Evolutionary conservation across 2,113 vertebrate genomes (phyloP).

Genomic region (Tragulus kanchil): DNA sequence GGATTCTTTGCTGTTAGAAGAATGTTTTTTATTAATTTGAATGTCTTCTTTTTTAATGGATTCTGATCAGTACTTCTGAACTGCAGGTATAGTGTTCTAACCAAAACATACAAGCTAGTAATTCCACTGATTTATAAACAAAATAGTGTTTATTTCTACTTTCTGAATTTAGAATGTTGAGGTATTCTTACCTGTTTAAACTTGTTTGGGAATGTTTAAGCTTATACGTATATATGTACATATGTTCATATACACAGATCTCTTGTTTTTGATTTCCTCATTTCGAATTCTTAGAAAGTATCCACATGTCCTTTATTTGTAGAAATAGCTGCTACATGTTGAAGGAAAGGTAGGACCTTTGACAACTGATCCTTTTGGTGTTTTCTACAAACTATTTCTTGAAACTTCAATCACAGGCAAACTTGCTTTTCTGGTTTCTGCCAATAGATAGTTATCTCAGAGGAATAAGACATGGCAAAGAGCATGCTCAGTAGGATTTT

Average conservation of each 20-base stretch:
- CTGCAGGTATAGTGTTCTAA: conserved; percentile 26
- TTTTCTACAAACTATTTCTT: conserved; percentile 54
- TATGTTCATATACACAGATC: background rate
- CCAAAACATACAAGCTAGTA: conserved; percentile 34
- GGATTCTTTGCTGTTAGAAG: conserved; percentile 61
- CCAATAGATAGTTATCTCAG: conserved; percentile 8
- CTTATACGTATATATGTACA: background rate
- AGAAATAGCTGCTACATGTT: conserved; percentile 30
- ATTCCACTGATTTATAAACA: conserved; percentile 30
- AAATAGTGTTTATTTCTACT: conserved; percentile 23
- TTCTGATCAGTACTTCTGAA: conserved; percentile 53
- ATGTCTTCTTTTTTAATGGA: conserved; percentile 36
- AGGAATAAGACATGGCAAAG: conserved; percentile 8
- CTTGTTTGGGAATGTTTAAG: background rate
- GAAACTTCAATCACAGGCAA: conserved; percentile 59
- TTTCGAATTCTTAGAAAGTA: conserved; percentile 55
- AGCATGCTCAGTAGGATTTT: background rate
- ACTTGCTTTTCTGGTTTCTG: conserved; percentile 43
- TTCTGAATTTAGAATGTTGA: conserved; percentile 51
- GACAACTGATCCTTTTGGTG: background rate
- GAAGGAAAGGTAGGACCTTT: conserved; percentile 12
- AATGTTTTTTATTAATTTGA: conserved; percentile 56
- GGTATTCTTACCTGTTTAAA: background rate
- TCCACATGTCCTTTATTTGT: conserved; percentile 36
- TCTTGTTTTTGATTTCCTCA: conserved; percentile 46